These are phyloP conservation scores for Rhinoderma darwinii DNA, from an alignment of 2,113 vertebrate genomes.

Conservation along the genomic window DNA sequence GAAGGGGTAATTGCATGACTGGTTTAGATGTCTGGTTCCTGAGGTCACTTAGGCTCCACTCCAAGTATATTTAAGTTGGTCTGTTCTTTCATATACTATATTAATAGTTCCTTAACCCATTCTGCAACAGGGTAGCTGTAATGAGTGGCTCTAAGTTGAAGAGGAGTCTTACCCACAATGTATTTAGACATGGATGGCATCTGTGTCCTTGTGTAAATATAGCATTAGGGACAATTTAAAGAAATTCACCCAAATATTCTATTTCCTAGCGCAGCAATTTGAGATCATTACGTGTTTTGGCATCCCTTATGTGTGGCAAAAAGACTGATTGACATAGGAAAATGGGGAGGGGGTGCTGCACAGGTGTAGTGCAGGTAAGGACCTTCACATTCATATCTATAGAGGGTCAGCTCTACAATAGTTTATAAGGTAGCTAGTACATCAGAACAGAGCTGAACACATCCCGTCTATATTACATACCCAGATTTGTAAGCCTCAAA, in stretches of 20 bases:
- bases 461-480: too few species aligned
- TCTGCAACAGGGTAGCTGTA: neutral
- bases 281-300: neutral
- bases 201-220: neutral
- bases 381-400: too few species aligned
- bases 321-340: too few species aligned
- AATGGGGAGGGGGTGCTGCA: too few species aligned
- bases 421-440: too few species aligned
- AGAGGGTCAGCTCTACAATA: too few species aligned
- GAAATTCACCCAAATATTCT: neutral
- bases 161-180: neutral
- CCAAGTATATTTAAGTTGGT: conserved; percentile 43
- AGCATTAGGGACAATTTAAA: neutral
- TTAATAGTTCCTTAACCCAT: conserved; percentile 48
- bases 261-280: neutral
- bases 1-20: conserved; percentile 29
- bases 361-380: too few species aligned
- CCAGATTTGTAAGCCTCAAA: too few species aligned
- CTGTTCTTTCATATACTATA: conserved; percentile 34
- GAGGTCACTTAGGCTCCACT: conserved; percentile 38
- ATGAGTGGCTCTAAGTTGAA: neutral
- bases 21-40: conserved; percentile 29
- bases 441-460: too few species aligned
- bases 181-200: neutral
- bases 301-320: too few species aligned